Evolutionary conservation across 2,797 vertebrate genomes (phyloP).

Genomic region (Erithacus rubecula): DNA sequence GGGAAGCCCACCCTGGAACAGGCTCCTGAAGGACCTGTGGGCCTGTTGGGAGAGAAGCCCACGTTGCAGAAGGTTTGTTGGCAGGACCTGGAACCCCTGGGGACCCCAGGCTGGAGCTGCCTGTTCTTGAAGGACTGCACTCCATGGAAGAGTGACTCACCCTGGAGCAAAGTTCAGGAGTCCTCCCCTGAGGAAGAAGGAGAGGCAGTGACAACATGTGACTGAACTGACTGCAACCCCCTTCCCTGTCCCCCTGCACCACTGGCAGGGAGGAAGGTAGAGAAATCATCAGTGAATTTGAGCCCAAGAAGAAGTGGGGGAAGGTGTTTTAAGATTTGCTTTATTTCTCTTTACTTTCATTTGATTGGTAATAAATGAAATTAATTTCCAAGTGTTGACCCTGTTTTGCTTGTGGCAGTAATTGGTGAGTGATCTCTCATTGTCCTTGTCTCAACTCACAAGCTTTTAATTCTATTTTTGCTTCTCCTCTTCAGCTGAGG

Average conservation of each 20-base stretch:
- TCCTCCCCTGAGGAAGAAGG: neutral
- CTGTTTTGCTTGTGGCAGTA: neutral
- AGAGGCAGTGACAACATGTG: neutral
- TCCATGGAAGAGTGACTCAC: neutral
- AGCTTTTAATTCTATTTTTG: neutral
- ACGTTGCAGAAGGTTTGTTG: neutral
- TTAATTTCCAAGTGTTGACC: neutral
- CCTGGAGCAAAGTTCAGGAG: neutral
- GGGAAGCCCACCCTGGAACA: neutral
- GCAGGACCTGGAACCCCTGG: neutral
- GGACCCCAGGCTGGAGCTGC: accelerated
- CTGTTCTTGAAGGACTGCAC: neutral
- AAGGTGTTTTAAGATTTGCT: neutral
- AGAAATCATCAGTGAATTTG: neutral
- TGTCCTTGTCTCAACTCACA: neutral
- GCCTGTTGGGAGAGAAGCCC: neutral
- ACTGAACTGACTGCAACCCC: neutral
- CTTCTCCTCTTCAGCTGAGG: neutral
- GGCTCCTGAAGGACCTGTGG: neutral
- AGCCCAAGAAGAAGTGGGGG: neutral
- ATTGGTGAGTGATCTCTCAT: neutral
- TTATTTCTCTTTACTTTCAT: neutral
- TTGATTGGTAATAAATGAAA: neutral
- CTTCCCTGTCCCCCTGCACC: neutral
- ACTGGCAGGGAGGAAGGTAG: neutral